phyloP scores from a whole-genome alignment of 2,888 invertebrate genomes.

The Leptura quadrifasciata region DNA sequence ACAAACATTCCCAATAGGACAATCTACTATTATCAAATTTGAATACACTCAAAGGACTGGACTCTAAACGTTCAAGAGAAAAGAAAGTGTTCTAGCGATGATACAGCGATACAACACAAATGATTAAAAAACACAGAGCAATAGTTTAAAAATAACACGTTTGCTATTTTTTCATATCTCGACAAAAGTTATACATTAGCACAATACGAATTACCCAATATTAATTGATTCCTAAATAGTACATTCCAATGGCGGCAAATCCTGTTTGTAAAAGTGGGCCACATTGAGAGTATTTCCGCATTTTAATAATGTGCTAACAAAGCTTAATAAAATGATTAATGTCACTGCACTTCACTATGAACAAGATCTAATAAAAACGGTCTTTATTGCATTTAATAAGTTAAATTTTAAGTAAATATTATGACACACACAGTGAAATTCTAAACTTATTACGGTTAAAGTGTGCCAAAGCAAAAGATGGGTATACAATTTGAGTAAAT shows the following conservation, averaged over 20 bases:
- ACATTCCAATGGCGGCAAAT: neutral
- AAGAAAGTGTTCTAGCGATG: too few species aligned
- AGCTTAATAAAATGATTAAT: slow-evolving; percentile 3
- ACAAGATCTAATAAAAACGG: slow-evolving; percentile 21
- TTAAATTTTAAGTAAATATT: slow-evolving; percentile 27
- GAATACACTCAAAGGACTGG: too few species aligned
- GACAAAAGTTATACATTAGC: neutral
- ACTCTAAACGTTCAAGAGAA: too few species aligned
- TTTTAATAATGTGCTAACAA: slow-evolving; percentile 7
- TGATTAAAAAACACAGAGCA: too few species aligned
- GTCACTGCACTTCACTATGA: slow-evolving; percentile 5
- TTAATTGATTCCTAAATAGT: slow-evolving; percentile 7
- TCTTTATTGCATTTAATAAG: slow-evolving; percentile 11
- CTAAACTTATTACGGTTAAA: slow-evolving; percentile 18
- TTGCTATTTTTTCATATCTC: too few species aligned
- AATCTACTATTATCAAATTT: too few species aligned
- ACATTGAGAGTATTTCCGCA: neutral
- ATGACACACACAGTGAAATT: slow-evolving; percentile 31
- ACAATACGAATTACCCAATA: neutral
- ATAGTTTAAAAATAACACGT: too few species aligned
- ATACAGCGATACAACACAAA: too few species aligned
- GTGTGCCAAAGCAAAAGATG: slow-evolving; percentile 23
- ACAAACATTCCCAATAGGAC: too few species aligned
- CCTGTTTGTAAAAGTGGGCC: slow-evolving; percentile 3
- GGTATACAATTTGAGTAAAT: slow-evolving; percentile 32